phyloP scores from a whole-genome alignment of 2,113 vertebrate species.

The Tupaia tana region DNA sequence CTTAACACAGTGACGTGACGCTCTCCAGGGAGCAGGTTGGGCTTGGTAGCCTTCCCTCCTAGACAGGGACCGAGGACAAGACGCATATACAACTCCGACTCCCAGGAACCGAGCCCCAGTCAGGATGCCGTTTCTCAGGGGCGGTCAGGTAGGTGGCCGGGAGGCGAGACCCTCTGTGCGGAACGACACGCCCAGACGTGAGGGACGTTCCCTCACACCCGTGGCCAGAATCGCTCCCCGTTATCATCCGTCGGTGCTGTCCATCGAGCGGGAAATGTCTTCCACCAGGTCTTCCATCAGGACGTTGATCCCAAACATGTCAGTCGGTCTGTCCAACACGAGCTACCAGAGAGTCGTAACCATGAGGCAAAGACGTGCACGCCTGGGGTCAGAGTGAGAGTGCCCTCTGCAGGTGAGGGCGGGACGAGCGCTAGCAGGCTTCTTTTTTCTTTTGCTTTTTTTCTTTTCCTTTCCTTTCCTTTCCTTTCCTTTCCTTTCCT shows the following conservation, averaged over 20 bases:
- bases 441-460: too few species aligned
- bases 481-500: too few species aligned
- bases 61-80: too few species aligned
- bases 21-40: neutral
- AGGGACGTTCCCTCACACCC: rapidly evolving
- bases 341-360: neutral
- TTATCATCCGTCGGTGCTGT: rapidly evolving
- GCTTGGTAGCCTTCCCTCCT: too few species aligned
- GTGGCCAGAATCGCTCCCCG: rapidly evolving
- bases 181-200: rapidly evolving
- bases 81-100: neutral
- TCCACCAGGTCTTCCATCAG: rapidly evolving
- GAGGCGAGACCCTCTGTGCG: rapidly evolving
- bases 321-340: rapidly evolving
- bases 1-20: neutral
- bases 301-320: neutral
- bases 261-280: rapidly evolving
- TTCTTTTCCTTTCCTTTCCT: too few species aligned
- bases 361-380: too few species aligned
- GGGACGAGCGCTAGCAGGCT: too few species aligned
- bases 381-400: too few species aligned
- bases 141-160: too few species aligned
- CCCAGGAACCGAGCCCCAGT: neutral
- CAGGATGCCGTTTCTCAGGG: neutral
- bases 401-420: too few species aligned